Evolutionary conservation across 2,797 vertebrate species (phyloP), one percentile per base, ranked within the genome.

Genomic region (Rallus crepitans): DNA sequence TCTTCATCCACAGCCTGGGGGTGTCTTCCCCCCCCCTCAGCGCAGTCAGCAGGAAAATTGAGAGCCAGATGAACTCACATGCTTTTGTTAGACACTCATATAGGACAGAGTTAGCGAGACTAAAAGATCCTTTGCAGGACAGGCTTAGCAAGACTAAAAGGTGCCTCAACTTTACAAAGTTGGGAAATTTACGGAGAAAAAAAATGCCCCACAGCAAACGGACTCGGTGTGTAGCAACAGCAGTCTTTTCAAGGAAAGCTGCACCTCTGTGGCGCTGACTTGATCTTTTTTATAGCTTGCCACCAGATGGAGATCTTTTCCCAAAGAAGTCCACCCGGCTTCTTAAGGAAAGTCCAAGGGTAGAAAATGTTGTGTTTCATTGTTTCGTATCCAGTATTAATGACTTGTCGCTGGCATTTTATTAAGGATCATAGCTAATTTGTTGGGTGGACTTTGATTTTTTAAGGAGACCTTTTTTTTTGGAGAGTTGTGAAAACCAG

Each of bases 291-390:
- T 80, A 60, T 48, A 57, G 59, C 30, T 18, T 72, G 59, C 98
- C 98, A 96, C 96, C 91, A 98, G 98, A 88, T 94, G 98, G 98
- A 64, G 97, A 72, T 90, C 92, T 93, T 92, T 94, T 96, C 96
- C 82, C 82, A 91, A 89, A 82, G 69, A 97, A 97, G 65, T 93
- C 27, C 27, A 19, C 68, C 16, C 17, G 5, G 2, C 39, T 48
- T 57, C 82, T 82, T 53, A 40, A 77, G 90, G 81, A 63, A 76
- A 87, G 71, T 13, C 57, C 24, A 8, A 15, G 42, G 23, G 19
- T 6, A 28, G 60, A 25, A 37, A 42, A 13, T 66, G 18, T 64
- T 35, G 10, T 31, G 16, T 70, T 87, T 50, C 42, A 57, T 64
- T 80, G 12, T 70, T 94, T 64, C 65, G 23, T 23, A 37, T 60